phyloP scores from a whole-genome alignment of 2,113 vertebrate genomes.

The Corvus cornix region DNA sequence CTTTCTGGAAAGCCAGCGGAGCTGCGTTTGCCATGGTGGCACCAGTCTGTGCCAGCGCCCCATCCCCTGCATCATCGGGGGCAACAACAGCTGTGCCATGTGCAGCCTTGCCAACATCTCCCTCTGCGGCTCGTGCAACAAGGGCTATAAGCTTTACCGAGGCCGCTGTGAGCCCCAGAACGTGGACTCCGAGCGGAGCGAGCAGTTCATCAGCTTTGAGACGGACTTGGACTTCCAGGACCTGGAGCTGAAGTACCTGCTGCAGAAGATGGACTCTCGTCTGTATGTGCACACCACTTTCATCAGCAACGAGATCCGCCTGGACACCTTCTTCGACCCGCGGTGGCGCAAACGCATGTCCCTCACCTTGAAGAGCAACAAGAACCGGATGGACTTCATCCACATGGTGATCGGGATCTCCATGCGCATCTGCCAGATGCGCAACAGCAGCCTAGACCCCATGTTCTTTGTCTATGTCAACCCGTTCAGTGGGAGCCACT shows the following conservation, averaged over 20 bases:
- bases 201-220: conserved; percentile 99
- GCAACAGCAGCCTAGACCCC: conserved; percentile 97
- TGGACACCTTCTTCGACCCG: conserved; percentile 98
- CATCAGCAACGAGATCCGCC: conserved; percentile 98
- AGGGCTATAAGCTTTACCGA: conserved; percentile 96
- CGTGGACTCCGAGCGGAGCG: conserved; percentile 96
- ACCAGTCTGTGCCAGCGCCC: conserved; percentile 94
- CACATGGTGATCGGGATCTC: conserved; percentile 98
- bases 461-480: conserved; percentile 99
- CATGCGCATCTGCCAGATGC: conserved; percentile 99
- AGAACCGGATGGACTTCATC: conserved; percentile 98
- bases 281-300: conserved; percentile 98
- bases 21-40: conserved; percentile 94
- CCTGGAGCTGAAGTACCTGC: conserved; percentile 96
- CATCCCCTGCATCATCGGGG: conserved; percentile 95
- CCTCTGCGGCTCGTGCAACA: conserved; percentile 98
- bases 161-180: conserved; percentile 98
- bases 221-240: conserved; percentile 99
- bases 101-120: conserved; percentile 99
- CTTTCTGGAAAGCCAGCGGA: conserved; percentile 95
- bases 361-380: conserved; percentile 99
- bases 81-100: conserved; percentile 99
- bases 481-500: conserved; percentile 98
- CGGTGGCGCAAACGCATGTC: conserved; percentile 99
- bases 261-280: conserved; percentile 98